Conservation (phyloP, 2,888 invertebrate species). For the Siphonodentalium dalli region DNA sequence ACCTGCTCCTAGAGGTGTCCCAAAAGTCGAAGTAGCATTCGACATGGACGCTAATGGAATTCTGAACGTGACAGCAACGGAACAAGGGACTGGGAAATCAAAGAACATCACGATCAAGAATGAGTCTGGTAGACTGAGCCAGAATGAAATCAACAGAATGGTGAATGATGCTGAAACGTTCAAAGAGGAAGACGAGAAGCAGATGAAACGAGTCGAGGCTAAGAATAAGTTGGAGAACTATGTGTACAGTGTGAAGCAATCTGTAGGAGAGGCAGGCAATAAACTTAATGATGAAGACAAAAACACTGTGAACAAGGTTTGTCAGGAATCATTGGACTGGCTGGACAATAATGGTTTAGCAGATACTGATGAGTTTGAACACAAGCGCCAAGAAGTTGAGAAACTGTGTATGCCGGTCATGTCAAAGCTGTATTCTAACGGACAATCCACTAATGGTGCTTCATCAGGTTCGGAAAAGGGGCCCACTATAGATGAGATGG, state of each 20-base stretch:
- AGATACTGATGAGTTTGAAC: constrained; percentile 77
- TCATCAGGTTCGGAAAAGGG: background rate
- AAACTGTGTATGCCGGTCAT: constrained; percentile 80
- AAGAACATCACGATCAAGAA: constrained; percentile 86
- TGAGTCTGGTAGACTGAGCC: constrained; percentile 83
- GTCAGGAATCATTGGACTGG: constrained; percentile 77
- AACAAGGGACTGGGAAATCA: constrained; percentile 79
- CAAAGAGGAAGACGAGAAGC: constrained; percentile 52
- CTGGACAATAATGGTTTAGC: constrained; percentile 81
- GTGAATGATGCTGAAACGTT: constrained; percentile 50
- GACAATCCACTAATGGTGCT: background rate
- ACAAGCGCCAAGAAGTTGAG: constrained; percentile 79
- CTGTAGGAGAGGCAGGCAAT: constrained; percentile 69
- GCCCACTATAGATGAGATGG: constrained; percentile 11
- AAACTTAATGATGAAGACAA: constrained; percentile 74
- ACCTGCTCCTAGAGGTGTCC: constrained; percentile 55
- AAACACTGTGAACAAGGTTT: constrained; percentile 69
- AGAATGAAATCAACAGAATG: constrained; percentile 84
- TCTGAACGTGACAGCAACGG: constrained; percentile 67
- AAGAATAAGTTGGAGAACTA: constrained; percentile 47
- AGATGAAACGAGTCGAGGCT: constrained; percentile 40
- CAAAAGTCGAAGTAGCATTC: constrained; percentile 71
- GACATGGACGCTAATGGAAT: constrained; percentile 91
- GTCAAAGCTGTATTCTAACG: constrained; percentile 67
- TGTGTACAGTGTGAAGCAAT: constrained; percentile 65